phyloP scores from a whole-genome alignment of 2,113 vertebrate species.

The Gnathonemus echidnorhynchus region DNA sequence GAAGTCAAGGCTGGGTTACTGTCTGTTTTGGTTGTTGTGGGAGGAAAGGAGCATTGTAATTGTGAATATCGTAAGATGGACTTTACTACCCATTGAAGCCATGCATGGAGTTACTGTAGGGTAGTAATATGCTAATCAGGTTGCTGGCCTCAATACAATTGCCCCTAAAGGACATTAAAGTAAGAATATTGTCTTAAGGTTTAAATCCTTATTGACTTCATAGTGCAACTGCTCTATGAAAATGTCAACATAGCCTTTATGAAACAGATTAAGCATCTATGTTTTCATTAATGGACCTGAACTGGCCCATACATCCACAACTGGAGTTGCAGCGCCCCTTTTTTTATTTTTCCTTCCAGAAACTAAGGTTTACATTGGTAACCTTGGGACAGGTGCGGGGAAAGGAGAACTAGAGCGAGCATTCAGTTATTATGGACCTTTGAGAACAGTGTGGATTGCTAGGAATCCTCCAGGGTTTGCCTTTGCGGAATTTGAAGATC shows the following conservation, averaged over 20 bases:
- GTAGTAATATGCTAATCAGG: slow-evolving; percentile 10
- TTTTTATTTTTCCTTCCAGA: slow-evolving; percentile 52
- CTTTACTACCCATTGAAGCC: not conserved
- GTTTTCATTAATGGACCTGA: slow-evolving; percentile 2
- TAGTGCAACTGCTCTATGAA: not conserved
- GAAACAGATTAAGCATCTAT: not conserved
- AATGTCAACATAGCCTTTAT: not conserved
- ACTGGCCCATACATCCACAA: slow-evolving; percentile 1
- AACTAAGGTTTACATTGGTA: slow-evolving; percentile 80
- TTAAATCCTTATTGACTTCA: not conserved
- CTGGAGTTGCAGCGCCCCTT: slow-evolving; percentile 11
- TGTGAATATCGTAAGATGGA: not conserved
- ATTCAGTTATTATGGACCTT: slow-evolving; percentile 79
- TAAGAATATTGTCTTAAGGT: slow-evolving; percentile 1
- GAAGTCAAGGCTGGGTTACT: not conserved
- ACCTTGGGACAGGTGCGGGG: slow-evolving; percentile 77
- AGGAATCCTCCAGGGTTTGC: slow-evolving; percentile 83
- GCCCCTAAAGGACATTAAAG: not conserved
- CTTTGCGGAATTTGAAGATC: slow-evolving; percentile 76
- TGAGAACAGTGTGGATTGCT: slow-evolving; percentile 81
- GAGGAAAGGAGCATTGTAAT: not conserved
- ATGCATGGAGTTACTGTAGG: not conserved
- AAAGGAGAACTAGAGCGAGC: slow-evolving; percentile 81
- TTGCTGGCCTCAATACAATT: not conserved
- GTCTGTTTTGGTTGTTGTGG: not conserved